Conservation (phyloP, 2,797 vertebrate species). For the Rhincodon typus region DNA sequence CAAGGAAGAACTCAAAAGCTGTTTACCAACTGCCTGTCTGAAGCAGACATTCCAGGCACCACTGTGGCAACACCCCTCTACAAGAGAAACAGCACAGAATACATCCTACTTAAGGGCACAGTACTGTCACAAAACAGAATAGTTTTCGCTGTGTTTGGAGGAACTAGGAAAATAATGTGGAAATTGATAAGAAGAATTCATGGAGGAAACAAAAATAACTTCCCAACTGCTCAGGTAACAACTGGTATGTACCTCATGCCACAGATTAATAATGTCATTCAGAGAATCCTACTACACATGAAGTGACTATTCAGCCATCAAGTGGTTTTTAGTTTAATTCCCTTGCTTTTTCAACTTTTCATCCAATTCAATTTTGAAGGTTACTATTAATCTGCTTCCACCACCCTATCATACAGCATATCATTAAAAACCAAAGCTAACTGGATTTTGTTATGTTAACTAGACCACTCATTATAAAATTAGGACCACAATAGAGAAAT, state of each 20-base stretch:
- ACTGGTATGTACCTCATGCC: not conserved
- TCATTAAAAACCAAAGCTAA: not conserved
- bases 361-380: too few species aligned
- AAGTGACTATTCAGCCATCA: not conserved
- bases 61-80: too few species aligned
- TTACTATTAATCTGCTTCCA: too few species aligned
- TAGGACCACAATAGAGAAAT: not conserved
- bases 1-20: too few species aligned
- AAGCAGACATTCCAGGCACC: too few species aligned
- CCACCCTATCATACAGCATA: too few species aligned
- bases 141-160: not conserved
- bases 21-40: too few species aligned
- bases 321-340: not conserved
- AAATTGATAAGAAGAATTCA: not conserved
- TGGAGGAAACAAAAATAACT: not conserved
- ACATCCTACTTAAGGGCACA: too few species aligned
- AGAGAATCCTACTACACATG: not conserved
- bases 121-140: not conserved
- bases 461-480: not conserved
- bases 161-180: not conserved
- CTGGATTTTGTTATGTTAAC: not conserved
- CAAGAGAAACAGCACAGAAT: too few species aligned
- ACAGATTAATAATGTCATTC: not conserved
- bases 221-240: not conserved
- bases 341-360: not conserved